A percentile compares a stretch with the other conserved stretches of the same genome.
Conservation (phyloP, 2,888 invertebrate genomes). For the Chrysotoxum bicinctum region DNA sequence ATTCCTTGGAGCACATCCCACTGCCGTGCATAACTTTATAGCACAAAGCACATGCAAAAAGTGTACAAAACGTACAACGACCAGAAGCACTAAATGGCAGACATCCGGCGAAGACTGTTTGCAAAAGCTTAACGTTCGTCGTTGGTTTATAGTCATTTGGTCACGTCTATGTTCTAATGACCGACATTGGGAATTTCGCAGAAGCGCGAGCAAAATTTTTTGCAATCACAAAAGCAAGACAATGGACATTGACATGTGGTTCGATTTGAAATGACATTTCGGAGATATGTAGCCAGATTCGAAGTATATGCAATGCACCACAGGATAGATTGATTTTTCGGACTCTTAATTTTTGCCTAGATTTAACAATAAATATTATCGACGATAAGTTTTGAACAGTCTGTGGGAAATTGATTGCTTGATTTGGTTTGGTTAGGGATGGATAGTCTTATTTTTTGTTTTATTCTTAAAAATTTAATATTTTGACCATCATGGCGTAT, state of each 20-base stretch:
- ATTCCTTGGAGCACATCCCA: slow-evolving; percentile 22
- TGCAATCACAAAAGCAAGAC: slow-evolving; percentile 38
- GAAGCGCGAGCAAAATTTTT: slow-evolving; percentile 20
- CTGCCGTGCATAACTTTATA: slow-evolving; percentile 8
- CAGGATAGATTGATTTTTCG: not conserved
- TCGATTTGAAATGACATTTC: slow-evolving; percentile 46
- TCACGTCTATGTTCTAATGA: slow-evolving; percentile 64
- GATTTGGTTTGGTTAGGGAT: too few species aligned
- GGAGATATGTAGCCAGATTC: not conserved
- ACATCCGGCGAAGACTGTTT: slow-evolving; percentile 51
- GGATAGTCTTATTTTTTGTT: too few species aligned
- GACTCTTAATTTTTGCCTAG: not conserved
- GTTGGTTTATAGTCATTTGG: slow-evolving; percentile 25
- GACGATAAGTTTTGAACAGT: not conserved
- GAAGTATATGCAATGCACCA: slow-evolving; percentile 6
- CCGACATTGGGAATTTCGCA: slow-evolving; percentile 39
- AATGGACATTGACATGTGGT: slow-evolving; percentile 48
- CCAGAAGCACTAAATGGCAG: slow-evolving; percentile 57
- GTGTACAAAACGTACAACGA: slow-evolving; percentile 15
- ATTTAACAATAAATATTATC: not conserved
- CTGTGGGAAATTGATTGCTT: not conserved
- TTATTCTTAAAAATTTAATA: too few species aligned
- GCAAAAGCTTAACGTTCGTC: slow-evolving; percentile 43
- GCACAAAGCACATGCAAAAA: slow-evolving; percentile 51
- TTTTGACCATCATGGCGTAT: too few species aligned